These are phyloP conservation scores for Protophormia terraenovae DNA, from an alignment of 2,888 invertebrate genomes.

Conservation along the genomic window DNA sequence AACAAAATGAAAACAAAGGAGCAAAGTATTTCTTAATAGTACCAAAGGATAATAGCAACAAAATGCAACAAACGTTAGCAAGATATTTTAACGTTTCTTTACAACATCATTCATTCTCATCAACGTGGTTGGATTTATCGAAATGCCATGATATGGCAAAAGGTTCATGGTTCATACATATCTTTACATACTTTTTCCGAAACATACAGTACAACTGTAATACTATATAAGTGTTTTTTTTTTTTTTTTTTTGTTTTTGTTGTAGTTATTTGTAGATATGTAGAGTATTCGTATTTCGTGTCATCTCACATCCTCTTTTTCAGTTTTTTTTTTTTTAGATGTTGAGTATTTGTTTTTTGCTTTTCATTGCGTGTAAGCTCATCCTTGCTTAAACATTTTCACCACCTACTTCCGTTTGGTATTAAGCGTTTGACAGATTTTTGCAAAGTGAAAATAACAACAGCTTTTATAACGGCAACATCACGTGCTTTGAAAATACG, in stretches of 20 bases:
- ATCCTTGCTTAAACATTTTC: slow-evolving; percentile 38
- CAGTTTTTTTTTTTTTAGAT: neutral
- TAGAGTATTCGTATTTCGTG: slow-evolving; percentile 18
- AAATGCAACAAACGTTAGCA: neutral
- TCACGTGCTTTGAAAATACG: slow-evolving; percentile 27
- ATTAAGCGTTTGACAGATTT: slow-evolving; percentile 63
- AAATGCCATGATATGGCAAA: slow-evolving; percentile 50
- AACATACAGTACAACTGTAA: neutral
- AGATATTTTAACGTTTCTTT: slow-evolving; percentile 41
- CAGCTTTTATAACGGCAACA: neutral
- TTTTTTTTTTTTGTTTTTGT: neutral
- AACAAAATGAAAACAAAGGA: slow-evolving; percentile 40
- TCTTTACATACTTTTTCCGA: neutral
- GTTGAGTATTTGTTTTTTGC: slow-evolving; percentile 26
- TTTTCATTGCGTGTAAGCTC: slow-evolving; percentile 52
- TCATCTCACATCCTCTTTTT: neutral
- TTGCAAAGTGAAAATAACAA: slow-evolving; percentile 11
- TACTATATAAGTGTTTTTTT: too few species aligned
- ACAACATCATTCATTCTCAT: slow-evolving; percentile 69
- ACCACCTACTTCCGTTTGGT: slow-evolving; percentile 63
- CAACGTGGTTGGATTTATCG: slow-evolving; percentile 70
- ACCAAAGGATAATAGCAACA: slow-evolving; percentile 17
- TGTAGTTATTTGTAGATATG: slow-evolving; percentile 11
- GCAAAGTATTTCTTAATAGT: slow-evolving; percentile 29
- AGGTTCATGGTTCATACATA: too few species aligned